Evolutionary conservation across 2,888 invertebrate genomes (phyloP).

Genomic region (Eupithecia abbreviata): DNA sequence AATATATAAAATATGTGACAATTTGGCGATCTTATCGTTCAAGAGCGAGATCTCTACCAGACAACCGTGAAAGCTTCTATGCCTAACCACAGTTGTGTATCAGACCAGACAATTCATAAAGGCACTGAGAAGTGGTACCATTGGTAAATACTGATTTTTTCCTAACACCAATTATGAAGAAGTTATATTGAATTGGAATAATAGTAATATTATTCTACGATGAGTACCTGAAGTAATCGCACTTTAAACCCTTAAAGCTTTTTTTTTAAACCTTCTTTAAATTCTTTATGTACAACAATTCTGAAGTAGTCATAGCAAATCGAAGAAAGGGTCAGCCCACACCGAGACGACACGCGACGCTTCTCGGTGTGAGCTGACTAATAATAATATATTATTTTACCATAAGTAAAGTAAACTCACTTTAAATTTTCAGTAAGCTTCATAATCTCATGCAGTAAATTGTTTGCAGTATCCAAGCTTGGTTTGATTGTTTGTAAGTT

Average conservation of each 20-base stretch:
- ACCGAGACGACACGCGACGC: too few relatives aligned
- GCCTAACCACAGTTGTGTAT: neutral
- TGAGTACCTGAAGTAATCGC: too few relatives aligned
- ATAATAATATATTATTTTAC: too few relatives aligned
- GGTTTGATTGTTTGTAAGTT: slow-evolving; percentile 73
- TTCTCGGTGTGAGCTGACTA: neutral
- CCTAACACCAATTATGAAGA: too few relatives aligned
- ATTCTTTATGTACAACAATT: neutral
- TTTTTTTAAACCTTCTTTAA: too few relatives aligned
- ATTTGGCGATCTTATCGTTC: too few relatives aligned
- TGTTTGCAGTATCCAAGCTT: slow-evolving; percentile 66
- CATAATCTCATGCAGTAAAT: slow-evolving; percentile 66
- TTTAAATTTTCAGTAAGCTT: slow-evolving; percentile 63
- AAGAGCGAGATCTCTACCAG: too few relatives aligned
- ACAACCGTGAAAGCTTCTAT: neutral
- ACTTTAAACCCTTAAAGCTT: too few relatives aligned
- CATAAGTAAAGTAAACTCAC: slow-evolving; percentile 53
- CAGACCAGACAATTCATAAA: neutral
- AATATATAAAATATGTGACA: too few relatives aligned
- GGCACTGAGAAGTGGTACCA: neutral
- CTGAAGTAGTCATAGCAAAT: neutral
- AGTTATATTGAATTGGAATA: too few relatives aligned
- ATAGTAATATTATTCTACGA: too few relatives aligned
- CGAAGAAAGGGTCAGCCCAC: too few relatives aligned
- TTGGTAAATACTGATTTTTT: neutral